phyloP scores from a whole-genome alignment of 2,888 invertebrate genomes.

The Philaethria dido region DNA sequence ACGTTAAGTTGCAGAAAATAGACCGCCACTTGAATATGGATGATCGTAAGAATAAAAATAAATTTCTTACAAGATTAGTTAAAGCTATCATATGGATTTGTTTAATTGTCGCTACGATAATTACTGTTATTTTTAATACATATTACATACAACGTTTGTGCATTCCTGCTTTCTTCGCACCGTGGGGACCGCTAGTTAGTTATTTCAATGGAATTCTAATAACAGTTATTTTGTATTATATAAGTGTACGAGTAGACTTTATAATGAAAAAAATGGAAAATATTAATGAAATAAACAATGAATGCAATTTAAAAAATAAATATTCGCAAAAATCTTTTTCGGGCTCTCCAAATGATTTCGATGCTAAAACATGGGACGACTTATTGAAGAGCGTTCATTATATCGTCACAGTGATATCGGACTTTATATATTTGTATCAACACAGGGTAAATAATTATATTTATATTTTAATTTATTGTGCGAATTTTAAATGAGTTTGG shows the following conservation, averaged over 20 bases:
- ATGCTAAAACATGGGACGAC: constrained; percentile 24
- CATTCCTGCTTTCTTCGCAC: constrained; percentile 35
- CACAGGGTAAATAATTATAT: constrained; percentile 40
- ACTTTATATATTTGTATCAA: constrained; percentile 51
- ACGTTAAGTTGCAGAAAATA: constrained; percentile 65
- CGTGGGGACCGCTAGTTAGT: not conserved
- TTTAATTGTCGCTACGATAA: constrained; percentile 37
- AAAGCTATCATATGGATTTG: constrained; percentile 18
- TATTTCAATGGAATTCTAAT: constrained; percentile 5
- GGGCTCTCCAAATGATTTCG: not conserved
- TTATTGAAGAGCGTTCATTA: constrained; percentile 47
- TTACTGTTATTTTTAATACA: constrained; percentile 48
- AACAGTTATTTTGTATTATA: constrained; percentile 19
- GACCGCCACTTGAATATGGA: constrained; percentile 56
- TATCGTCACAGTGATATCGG: constrained; percentile 55
- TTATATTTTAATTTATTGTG: not conserved
- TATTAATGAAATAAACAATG: constrained; percentile 3
- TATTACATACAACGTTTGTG: constrained; percentile 50
- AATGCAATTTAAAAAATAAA: constrained; percentile 44
- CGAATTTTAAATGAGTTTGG: not conserved
- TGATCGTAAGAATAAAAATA: constrained; percentile 49
- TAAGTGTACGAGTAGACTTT: constrained; percentile 16
- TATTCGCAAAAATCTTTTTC: not conserved
- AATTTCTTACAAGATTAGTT: constrained; percentile 43
- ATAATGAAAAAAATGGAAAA: constrained; percentile 15